Evolutionary conservation across 2,797 vertebrate genomes (phyloP).

Genomic region (Kryptopterus vitreolus): DNA sequence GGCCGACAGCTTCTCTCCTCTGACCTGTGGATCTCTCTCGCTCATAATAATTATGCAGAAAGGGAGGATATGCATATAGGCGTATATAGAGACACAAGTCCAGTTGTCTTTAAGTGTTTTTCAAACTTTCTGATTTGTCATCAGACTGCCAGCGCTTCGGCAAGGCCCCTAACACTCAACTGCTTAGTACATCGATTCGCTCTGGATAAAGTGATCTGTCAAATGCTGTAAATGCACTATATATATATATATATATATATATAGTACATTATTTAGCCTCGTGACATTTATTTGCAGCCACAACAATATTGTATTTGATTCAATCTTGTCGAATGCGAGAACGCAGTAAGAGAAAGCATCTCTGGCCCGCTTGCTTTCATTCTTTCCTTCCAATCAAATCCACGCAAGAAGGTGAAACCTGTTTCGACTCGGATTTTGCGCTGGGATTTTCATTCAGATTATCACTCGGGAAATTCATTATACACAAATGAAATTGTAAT

Average conservation of each 20-base stretch:
- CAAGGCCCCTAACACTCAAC: too few relatives aligned
- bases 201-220: too few relatives aligned
- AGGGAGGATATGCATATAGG: too few relatives aligned
- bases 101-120: too few relatives aligned
- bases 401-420: conserved; percentile 14
- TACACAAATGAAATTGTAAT: conserved; percentile 24
- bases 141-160: too few relatives aligned
- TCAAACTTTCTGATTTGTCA: too few relatives aligned
- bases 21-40: not conserved
- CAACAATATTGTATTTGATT: not conserved
- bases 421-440: not conserved
- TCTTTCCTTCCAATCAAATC: conserved; percentile 24
- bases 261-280: too few relatives aligned
- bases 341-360: not conserved
- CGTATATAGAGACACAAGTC: too few relatives aligned
- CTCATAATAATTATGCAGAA: too few relatives aligned
- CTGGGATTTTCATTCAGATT: not conserved
- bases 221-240: too few relatives aligned
- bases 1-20: not conserved
- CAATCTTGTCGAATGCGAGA: not conserved
- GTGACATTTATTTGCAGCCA: not conserved
- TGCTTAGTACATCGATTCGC: too few relatives aligned
- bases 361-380: not conserved
- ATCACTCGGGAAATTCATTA: conserved; percentile 13
- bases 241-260: too few relatives aligned